A percentile compares a stretch with the other conserved stretches of the same genome.
Evolutionary conservation across 2,888 invertebrate species (phyloP).

Genomic region (Disparrhopalites patrizii): DNA sequence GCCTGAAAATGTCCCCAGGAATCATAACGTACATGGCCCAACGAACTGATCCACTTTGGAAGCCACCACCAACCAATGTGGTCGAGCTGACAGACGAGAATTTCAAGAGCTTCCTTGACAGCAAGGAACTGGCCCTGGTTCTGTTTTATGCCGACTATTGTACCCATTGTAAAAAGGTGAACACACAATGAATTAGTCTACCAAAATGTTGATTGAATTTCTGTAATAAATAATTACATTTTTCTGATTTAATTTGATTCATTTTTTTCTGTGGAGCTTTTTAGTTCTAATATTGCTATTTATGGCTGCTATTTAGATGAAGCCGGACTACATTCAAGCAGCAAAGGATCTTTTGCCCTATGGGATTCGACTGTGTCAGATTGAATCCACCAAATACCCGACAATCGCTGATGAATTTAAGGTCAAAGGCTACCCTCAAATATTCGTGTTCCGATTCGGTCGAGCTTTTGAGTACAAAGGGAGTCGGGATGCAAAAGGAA

Average conservation of each 20-base stretch:
- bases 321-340: constrained; percentile 56
- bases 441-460: constrained; percentile 53
- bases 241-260: too few relatives aligned
- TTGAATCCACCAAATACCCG: constrained; percentile 56
- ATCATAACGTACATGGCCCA: constrained; percentile 56
- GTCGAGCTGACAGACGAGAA: constrained; percentile 54
- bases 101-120: constrained; percentile 54
- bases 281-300: too few relatives aligned
- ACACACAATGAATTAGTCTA: not conserved
- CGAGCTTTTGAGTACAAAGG: constrained; percentile 56
- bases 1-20: too few relatives aligned
- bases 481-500: constrained; percentile 52
- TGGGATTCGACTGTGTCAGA: constrained; percentile 56
- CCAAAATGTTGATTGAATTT: too few relatives aligned
- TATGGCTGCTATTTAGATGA: constrained; percentile 55
- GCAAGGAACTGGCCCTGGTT: constrained; percentile 54
- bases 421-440: constrained; percentile 57
- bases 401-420: constrained; percentile 54
- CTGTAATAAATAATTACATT: too few relatives aligned
- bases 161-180: constrained; percentile 50
- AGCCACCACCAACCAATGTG: constrained; percentile 57
- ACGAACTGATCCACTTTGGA: constrained; percentile 56
- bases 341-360: constrained; percentile 52
- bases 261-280: too few relatives aligned
- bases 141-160: constrained; percentile 61